phyloP scores from a whole-genome alignment of 2,888 invertebrate species.

The Oxytorus armatus region DNA sequence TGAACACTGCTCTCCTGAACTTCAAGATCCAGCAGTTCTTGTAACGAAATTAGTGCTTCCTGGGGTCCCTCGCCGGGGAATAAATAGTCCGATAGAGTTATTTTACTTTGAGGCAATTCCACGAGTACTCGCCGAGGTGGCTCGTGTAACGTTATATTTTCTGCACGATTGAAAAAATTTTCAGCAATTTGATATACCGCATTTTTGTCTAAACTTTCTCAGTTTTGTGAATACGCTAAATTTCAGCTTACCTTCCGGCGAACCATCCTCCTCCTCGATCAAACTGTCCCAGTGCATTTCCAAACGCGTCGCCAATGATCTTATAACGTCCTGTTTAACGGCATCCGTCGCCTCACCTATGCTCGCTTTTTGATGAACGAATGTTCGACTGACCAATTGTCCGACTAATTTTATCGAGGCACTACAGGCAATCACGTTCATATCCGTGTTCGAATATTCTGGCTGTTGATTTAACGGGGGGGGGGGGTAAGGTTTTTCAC shows the following conservation, averaged over 20 bases:
- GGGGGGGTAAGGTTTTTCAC: constrained; percentile 52
- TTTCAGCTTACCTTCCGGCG: constrained; percentile 87
- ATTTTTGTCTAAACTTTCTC: background rate
- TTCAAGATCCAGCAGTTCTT: constrained; percentile 92
- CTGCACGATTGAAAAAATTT: constrained; percentile 81
- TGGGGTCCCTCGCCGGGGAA: constrained; percentile 95
- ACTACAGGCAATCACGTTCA: constrained; percentile 83
- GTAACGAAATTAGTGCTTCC: constrained; percentile 92
- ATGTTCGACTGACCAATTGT: constrained; percentile 91
- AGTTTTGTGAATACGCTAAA: background rate
- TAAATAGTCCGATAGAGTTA: constrained; percentile 94
- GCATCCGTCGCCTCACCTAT: constrained; percentile 90
- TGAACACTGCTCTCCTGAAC: constrained; percentile 90
- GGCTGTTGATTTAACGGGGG: constrained; percentile 69
- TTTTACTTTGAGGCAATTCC: constrained; percentile 87
- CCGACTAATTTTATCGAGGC: constrained; percentile 91
- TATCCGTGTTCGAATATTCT: constrained; percentile 65
- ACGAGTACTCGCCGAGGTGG: constrained; percentile 95
- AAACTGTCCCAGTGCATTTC: constrained; percentile 97
- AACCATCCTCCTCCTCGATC: constrained; percentile 91
- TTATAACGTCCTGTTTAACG: constrained; percentile 92
- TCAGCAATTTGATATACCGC: background rate
- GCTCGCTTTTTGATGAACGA: constrained; percentile 91
- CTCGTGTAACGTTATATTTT: constrained; percentile 93
- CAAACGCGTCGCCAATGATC: constrained; percentile 93